Base-by-base conservation (phyloP, 2,888 invertebrate genomes). In the Oscheius myriophilus region DNA sequence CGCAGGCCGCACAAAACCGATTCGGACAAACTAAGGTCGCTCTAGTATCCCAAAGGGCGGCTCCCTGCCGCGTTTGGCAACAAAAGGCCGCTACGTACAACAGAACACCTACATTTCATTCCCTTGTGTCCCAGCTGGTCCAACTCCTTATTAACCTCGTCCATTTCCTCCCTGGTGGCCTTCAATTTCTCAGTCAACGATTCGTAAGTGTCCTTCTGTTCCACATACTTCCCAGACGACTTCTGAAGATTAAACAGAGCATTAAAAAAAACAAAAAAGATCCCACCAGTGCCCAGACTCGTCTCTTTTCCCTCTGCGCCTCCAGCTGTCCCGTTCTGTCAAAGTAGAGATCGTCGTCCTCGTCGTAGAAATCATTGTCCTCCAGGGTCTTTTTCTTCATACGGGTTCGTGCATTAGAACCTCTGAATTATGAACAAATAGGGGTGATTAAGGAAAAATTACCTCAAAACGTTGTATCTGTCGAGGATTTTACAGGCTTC, bases 271-370 rank as follows among this genome's bases (percentile, higher is more conserved):
- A 21, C 33, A 39, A 26, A 46, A 6, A 9, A 49, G 3, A 23
- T 49, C 68, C 87, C 12, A 79, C 82, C 55, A 77, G 73, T 16
- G 75, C 75, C 71, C 89, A 87, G 69, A 87, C 89, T 91, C 93
- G 93, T 66, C 95, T 90, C 69, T 91, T 90, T 80, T 91, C 90
- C 9, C 96, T 90, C 87, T 95, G 96, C 80, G 91, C 91, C 87
- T 96, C 95, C 25, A 97, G 91, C 67, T 92, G 91, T 1, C 96
- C 97, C 0, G 98, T 98, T 73, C 97, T 90, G 87, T 98, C 98
- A 64, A 95, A 90, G 89, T 93, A 98, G 25, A 92, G 92, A 87
- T 98, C 97, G 71, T 98, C 97, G 84, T 98, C 96, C 0, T 93
- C 93, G 80, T 93, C 93, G 87, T 94, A 95, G 87, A 90, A 95